phyloP scores from a whole-genome alignment of 2,888 invertebrate genomes.

The Ophioninae sp. region DNA sequence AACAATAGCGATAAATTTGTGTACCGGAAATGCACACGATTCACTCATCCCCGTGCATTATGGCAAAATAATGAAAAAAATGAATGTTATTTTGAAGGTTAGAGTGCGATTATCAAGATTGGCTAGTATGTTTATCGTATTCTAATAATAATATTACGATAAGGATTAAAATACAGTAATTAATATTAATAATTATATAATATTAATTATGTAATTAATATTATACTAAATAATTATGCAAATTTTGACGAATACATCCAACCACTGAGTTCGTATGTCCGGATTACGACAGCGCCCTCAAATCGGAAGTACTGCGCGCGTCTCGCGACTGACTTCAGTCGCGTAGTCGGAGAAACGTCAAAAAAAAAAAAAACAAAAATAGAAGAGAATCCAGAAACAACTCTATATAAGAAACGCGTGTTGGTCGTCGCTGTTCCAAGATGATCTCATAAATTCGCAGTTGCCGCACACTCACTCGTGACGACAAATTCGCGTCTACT shows the following conservation, averaged over 20 bases:
- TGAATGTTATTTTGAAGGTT: background rate
- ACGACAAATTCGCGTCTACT: too few relatives aligned
- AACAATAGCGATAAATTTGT: slow-evolving; percentile 49
- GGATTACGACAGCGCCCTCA: too few relatives aligned
- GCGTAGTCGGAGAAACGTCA: slow-evolving; percentile 25
- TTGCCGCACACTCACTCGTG: background rate
- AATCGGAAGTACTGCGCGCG: slow-evolving; percentile 2
- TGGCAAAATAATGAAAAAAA: background rate
- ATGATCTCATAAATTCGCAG: slow-evolving; percentile 21
- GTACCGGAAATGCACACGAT: slow-evolving; percentile 31
- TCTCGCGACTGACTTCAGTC: slow-evolving; percentile 41
- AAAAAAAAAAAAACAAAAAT: slow-evolving; percentile 25
- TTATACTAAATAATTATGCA: too few relatives aligned
- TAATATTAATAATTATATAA: too few relatives aligned
- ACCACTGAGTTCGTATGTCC: too few relatives aligned
- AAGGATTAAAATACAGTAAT: too few relatives aligned
- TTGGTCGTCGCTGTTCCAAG: too few relatives aligned
- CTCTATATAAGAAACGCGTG: background rate
- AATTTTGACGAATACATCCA: too few relatives aligned
- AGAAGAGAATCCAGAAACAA: slow-evolving; percentile 29
- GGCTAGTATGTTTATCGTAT: too few relatives aligned
- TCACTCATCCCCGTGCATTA: background rate
- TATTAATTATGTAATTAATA: too few relatives aligned
- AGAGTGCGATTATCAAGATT: too few relatives aligned
- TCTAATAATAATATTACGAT: too few relatives aligned